Evolutionary conservation across 2,113 vertebrate genomes (phyloP).

Genomic region (Syrrhaptes paradoxus): DNA sequence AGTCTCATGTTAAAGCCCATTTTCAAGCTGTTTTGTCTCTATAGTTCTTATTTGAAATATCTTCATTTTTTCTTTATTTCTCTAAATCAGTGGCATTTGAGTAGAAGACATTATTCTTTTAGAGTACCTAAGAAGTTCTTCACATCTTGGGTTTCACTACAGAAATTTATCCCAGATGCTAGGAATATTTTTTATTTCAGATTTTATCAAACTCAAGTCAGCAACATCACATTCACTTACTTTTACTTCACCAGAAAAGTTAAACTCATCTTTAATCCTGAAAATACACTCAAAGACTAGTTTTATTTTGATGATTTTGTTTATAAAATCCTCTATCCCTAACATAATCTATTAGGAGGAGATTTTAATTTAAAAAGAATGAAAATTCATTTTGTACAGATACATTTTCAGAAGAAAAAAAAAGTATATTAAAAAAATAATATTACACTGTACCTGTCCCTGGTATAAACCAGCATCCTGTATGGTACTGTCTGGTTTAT

Average conservation of each 20-base stretch:
- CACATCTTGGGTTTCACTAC: neutral
- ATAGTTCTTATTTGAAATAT: neutral
- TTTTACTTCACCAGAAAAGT: neutral
- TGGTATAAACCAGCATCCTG: slow-evolving; percentile 98
- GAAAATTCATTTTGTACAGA: neutral
- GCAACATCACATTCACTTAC: neutral
- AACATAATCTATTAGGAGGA: neutral
- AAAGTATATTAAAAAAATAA: neutral
- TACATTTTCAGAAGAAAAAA: neutral
- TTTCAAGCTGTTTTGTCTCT: neutral
- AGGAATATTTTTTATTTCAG: neutral
- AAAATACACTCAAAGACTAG: neutral
- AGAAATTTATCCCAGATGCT: neutral
- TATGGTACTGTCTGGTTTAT: slow-evolving; percentile 98
- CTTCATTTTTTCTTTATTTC: neutral
- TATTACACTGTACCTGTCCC: slow-evolving; percentile 87
- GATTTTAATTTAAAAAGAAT: neutral
- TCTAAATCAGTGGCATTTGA: neutral
- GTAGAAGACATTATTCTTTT: neutral
- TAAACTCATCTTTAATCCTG: neutral
- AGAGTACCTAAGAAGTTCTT: neutral
- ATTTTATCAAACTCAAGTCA: neutral
- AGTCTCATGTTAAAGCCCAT: neutral
- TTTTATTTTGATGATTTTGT: neutral
- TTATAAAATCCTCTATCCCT: neutral